Conservation (phyloP, 2,888 invertebrate species). For the Cataglyphis cursor region DNA sequence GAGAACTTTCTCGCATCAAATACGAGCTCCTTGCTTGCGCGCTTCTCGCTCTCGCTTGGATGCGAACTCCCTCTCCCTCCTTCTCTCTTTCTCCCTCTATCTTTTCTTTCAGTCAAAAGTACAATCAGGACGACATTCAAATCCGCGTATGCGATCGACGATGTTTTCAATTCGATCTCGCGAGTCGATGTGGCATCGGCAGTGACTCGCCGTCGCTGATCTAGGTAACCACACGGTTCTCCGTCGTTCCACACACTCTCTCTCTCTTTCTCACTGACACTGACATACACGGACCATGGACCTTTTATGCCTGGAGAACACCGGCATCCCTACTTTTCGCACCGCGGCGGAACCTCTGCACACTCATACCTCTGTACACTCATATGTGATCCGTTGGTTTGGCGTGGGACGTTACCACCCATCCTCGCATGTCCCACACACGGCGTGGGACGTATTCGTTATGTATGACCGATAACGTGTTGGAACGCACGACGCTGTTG, state of each 20-base stretch:
- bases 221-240: slow-evolving; percentile 73
- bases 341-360: slow-evolving; percentile 50
- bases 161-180: slow-evolving; percentile 78
- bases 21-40: slow-evolving; percentile 33
- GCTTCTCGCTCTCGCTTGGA: slow-evolving; percentile 2
- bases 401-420: slow-evolving; percentile 59
- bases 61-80: background rate
- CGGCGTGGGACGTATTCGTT: slow-evolving; percentile 39
- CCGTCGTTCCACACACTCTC: slow-evolving; percentile 29
- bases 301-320: slow-evolving; percentile 75
- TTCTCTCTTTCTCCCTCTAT: background rate
- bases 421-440: slow-evolving; percentile 41
- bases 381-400: slow-evolving; percentile 33
- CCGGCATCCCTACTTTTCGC: slow-evolving; percentile 56
- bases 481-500: background rate
- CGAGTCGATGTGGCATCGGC: slow-evolving; percentile 79
- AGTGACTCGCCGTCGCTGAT: slow-evolving; percentile 73
- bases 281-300: slow-evolving; percentile 62
- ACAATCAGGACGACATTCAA: background rate
- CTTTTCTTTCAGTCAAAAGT: background rate
- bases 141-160: slow-evolving; percentile 42
- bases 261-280: slow-evolving; percentile 64
- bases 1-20: slow-evolving; percentile 19
- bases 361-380: background rate
- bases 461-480: slow-evolving; percentile 22